Conservation (phyloP, 2,113 vertebrate genomes). For the Nanorana parkeri region DNA sequence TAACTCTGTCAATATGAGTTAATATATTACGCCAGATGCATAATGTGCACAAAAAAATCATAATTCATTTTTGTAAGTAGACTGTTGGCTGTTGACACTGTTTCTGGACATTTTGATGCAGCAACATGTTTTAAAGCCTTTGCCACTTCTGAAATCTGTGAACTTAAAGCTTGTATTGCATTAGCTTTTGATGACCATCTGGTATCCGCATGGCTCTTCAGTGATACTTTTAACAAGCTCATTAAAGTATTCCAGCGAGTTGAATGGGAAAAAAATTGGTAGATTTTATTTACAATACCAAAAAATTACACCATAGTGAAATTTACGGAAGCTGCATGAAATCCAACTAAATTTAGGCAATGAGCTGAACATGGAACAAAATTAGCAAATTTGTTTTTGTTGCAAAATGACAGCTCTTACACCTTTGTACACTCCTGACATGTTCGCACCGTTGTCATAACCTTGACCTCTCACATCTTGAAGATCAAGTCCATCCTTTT, state of each 20-base stretch:
- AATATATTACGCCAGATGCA: conserved; percentile 1
- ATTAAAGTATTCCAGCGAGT: conserved; percentile 9
- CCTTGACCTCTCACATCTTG: no score
- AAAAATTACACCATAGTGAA: not conserved
- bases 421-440: no score
- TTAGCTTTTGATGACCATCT: no score
- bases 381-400: not conserved
- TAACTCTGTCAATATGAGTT: no score
- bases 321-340: conserved; percentile 12
- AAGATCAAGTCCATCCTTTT: no score
- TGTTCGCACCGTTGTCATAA: no score
- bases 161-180: no score
- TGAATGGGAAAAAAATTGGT: not conserved
- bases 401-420: no score
- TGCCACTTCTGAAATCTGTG: not conserved
- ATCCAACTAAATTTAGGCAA: not conserved
- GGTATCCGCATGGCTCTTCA: not conserved
- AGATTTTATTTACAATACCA: not conserved
- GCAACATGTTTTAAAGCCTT: not conserved
- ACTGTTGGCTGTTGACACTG: not conserved
- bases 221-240: conserved; percentile 9
- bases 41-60: not conserved
- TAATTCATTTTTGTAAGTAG: not conserved
- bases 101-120: not conserved
- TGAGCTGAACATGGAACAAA: not conserved